These are phyloP conservation scores for Lagopus leucura DNA, from an alignment of 2,113 vertebrate genomes.

Conservation along the genomic window DNA sequence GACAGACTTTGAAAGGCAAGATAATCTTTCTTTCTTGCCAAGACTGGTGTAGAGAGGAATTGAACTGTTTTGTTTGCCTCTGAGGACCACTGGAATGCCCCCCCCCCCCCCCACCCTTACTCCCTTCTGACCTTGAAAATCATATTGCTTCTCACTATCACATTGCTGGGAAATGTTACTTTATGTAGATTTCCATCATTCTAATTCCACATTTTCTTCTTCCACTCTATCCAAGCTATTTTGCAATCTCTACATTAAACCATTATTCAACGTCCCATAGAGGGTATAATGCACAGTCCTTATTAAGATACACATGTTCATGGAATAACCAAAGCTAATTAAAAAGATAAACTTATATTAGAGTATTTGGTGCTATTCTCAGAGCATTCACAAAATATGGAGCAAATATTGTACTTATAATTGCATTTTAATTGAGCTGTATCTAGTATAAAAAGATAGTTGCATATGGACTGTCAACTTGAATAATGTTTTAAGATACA, in stretches of 20 bases:
- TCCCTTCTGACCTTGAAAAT: conserved; percentile 8
- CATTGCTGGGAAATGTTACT: conserved; percentile 27
- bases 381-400: conserved; percentile 63
- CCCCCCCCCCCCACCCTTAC: not conserved
- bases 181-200: conserved; percentile 22
- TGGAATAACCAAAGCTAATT: conserved; percentile 64
- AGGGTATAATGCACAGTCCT: conserved; percentile 35
- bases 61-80: not conserved
- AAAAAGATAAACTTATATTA: conserved; percentile 63
- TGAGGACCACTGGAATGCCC: not conserved
- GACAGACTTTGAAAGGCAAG: not conserved
- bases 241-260: conserved; percentile 35
- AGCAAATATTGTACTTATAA: conserved; percentile 63
- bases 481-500: conserved; percentile 76
- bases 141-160: not conserved
- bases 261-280: conserved; percentile 47
- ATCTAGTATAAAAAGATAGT: conserved; percentile 58
- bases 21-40: not conserved
- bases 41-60: not conserved
- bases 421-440: conserved; percentile 73
- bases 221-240: not conserved
- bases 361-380: conserved; percentile 20
- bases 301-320: conserved; percentile 44
- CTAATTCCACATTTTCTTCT: not conserved
- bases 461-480: conserved; percentile 58